Percentiles rank a stretch among this genome's conserved stretches.
These are phyloP conservation scores for Neosalanx taihuensis DNA, from an alignment of 2,797 vertebrate species.

Conservation along the genomic window DNA sequence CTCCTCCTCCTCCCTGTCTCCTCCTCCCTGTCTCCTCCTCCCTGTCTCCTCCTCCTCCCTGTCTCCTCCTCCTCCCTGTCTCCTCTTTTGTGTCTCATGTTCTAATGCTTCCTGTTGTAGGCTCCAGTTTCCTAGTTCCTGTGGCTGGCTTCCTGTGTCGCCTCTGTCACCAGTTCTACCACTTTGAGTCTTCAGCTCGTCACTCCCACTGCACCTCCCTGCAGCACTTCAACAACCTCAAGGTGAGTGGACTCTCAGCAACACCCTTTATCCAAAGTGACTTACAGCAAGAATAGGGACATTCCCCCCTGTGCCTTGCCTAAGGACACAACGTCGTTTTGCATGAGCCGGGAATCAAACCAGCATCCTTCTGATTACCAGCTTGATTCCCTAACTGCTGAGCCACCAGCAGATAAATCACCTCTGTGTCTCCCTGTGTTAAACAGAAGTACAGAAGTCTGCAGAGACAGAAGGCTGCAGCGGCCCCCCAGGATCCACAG, in stretches of 20 bases:
- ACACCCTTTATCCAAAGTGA: no score
- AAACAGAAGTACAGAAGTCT: constrained; percentile 64
- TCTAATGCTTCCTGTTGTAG: constrained; percentile 67
- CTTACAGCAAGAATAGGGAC: no score
- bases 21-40: not conserved
- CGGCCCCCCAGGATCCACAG: not conserved
- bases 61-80: not conserved
- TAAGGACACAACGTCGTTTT: no score
- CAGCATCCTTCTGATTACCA: no score
- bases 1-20: not conserved
- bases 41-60: constrained; percentile 17
- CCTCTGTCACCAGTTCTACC: constrained; percentile 93
- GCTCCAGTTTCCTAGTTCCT: constrained; percentile 90
- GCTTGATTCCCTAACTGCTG: no score
- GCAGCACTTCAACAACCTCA: constrained; percentile 92
- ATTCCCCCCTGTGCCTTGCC: no score
- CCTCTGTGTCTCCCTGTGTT: constrained; percentile 1
- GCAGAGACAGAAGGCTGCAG: constrained; percentile 43
- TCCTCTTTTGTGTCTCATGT: no score
- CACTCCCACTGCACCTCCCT: constrained; percentile 91
- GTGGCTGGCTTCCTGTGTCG: constrained; percentile 92
- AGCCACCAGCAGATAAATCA: no score
- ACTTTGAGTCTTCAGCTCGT: constrained; percentile 82
- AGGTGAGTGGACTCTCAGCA: no score
- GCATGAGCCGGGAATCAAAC: no score